Percentiles rank a stretch among this genome's conserved stretches.
Evolutionary conservation across 2,888 invertebrate genomes (phyloP).

Genomic region (Chymomyza procnemis): DNA sequence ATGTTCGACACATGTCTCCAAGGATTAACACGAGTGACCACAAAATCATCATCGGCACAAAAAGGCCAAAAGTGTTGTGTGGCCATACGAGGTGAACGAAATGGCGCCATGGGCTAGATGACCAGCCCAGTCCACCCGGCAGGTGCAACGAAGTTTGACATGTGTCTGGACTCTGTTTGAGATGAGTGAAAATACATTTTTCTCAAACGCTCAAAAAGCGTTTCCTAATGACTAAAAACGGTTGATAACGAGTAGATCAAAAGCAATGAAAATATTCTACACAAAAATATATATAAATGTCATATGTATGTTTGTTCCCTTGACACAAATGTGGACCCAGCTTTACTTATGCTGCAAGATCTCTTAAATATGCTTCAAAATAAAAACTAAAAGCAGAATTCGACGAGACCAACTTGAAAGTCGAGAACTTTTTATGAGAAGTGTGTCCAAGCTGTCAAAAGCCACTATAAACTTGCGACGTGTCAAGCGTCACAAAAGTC

Average conservation of each 20-base stretch:
- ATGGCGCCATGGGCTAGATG: neutral
- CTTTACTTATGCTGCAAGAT: slow-evolving; percentile 30
- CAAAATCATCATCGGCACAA: slow-evolving; percentile 75
- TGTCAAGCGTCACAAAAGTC: slow-evolving; percentile 65
- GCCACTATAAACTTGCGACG: slow-evolving; percentile 77
- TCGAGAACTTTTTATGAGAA: slow-evolving; percentile 52
- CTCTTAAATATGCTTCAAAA: slow-evolving; percentile 49
- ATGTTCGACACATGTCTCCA: slow-evolving; percentile 78
- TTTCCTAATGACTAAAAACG: neutral
- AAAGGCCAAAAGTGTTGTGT: slow-evolving; percentile 46
- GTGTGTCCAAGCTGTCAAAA: slow-evolving; percentile 76
- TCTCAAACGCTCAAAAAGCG: neutral
- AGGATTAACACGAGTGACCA: slow-evolving; percentile 77
- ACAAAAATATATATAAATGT: slow-evolving; percentile 39
- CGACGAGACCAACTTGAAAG: slow-evolving; percentile 18
- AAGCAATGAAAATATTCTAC: neutral
- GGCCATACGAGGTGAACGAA: neutral
- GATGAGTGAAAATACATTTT: neutral
- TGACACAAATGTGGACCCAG: slow-evolving; percentile 42
- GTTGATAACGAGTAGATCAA: neutral
- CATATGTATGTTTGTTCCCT: slow-evolving; percentile 47
- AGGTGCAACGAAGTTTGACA: slow-evolving; percentile 46
- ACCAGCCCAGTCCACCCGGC: slow-evolving; percentile 4
- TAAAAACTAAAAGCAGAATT: slow-evolving; percentile 18
- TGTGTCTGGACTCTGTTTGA: slow-evolving; percentile 29